Base-by-base conservation (phyloP, 1,140 invertebrate species). In the Bursaphelenchus mucronatus region DNA sequence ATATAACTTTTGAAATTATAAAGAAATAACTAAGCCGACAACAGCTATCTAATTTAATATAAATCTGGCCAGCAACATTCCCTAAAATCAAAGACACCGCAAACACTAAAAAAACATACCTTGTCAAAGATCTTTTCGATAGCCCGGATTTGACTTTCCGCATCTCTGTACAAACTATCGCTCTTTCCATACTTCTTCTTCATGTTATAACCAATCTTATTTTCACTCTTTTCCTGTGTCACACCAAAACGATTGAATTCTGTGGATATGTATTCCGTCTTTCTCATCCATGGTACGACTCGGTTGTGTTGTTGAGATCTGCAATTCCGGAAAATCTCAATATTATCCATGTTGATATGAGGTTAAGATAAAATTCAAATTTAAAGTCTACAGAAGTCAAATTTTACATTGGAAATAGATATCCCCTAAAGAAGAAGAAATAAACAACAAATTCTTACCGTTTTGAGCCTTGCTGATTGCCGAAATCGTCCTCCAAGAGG, bases 191-290 rank as follows among this genome's bases (percentile, higher is more conserved):
- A 87, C 76, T 88, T 90, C 79, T 94, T 95, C 78, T 96, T 96
- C 64, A 97, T 92, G 84, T 90, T 94, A 82, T 92, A 97, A 77
- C 95, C 94, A 75, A 98, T 93, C 61, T 81, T 80, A 10, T 71
- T 74, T 54, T 79, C 77, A 9, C 68, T 69, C 19, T 90, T 74
- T 88, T 91, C 82, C 91, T 91, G 43, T 71, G 76, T 74, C 70
- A 91, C 90, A 79, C 94, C 92, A 82, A 95, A 97, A 72, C 95
- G 86, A 40, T 94, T 97, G 78, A 94, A 93, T 85, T 98, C 94
- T 39, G 94, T 94, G 5, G 94, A 97, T 80, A 99, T 99, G 81
- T 98, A 98, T 83, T 98, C 95, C 0, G 95, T 98, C 78, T 94
- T 88, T 56, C 95, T 87, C 74, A 97, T 86, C 93, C 94, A 97